Conservation (phyloP, 2,113 vertebrate genomes). For the Pelecanus crispus region DNA sequence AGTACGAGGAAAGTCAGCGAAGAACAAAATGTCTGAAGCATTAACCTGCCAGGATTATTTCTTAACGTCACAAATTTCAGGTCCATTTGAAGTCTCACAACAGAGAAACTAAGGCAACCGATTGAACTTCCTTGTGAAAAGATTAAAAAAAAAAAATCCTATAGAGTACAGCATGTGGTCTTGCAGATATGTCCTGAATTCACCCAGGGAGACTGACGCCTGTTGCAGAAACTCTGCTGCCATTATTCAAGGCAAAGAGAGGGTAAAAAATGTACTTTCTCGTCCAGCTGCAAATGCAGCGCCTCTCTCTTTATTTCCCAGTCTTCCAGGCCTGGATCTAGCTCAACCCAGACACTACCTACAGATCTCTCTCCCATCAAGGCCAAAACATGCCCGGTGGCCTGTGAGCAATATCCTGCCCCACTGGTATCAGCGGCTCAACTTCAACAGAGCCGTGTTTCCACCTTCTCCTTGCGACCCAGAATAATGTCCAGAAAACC, state of each 20-base stretch:
- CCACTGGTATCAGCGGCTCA: neutral
- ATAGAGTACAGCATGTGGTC: constrained; percentile 25
- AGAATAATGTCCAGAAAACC: neutral
- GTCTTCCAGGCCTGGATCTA: neutral
- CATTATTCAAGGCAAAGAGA: neutral
- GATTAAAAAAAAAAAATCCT: neutral
- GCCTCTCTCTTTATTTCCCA: neutral
- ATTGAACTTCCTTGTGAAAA: constrained; percentile 39
- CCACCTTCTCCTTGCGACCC: neutral
- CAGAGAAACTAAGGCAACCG: constrained; percentile 14
- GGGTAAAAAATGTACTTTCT: neutral
- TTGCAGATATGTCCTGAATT: constrained; percentile 16
- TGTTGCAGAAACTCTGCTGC: neutral
- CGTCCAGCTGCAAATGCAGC: neutral
- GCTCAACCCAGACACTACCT: neutral
- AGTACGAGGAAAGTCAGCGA: neutral
- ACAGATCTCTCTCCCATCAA: neutral
- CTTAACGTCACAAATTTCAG: constrained; percentile 24
- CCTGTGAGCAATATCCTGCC: neutral
- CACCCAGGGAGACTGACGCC: neutral
- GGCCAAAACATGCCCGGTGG: neutral
- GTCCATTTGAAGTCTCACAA: constrained; percentile 50
- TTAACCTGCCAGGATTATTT: constrained; percentile 29
- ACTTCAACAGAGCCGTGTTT: neutral
- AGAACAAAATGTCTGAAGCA: constrained; percentile 42